phyloP scores from a whole-genome alignment of 2,797 vertebrate genomes.

The Lagothrix lagotricha region DNA sequence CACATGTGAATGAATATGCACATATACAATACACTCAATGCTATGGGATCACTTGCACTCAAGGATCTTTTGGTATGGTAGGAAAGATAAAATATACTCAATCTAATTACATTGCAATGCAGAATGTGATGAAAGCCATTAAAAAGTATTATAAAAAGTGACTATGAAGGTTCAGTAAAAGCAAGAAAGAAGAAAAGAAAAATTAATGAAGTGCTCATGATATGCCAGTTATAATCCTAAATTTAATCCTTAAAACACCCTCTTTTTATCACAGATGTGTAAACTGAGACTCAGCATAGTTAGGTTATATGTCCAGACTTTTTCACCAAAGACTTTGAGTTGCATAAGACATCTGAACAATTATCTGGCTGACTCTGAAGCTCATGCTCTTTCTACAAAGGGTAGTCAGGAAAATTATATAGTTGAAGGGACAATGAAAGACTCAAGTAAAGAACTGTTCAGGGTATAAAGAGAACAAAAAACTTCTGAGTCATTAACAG shows the following conservation, averaged over 20 bases:
- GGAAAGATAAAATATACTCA: neutral
- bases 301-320: neutral
- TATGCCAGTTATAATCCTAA: neutral
- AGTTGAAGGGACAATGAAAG: neutral
- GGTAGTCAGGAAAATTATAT: neutral
- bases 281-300: neutral
- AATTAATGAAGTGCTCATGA: neutral
- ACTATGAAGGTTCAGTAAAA: neutral
- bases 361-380: neutral
- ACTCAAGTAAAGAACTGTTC: neutral
- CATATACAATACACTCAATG: neutral
- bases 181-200: neutral
- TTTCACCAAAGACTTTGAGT: neutral
- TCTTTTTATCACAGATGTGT: neutral
- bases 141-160: neutral
- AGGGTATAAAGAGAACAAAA: neutral
- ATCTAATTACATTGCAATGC: neutral
- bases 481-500: neutral
- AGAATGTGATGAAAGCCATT: neutral
- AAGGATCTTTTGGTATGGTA: neutral
- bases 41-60: neutral
- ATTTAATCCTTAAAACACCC: neutral
- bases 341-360: neutral
- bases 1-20: neutral
- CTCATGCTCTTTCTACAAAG: neutral